Percentiles rank a stretch among this genome's conserved stretches.
Evolutionary conservation across 2,888 invertebrate species (phyloP).

Genomic region (Aleiodes leptofemur): DNA sequence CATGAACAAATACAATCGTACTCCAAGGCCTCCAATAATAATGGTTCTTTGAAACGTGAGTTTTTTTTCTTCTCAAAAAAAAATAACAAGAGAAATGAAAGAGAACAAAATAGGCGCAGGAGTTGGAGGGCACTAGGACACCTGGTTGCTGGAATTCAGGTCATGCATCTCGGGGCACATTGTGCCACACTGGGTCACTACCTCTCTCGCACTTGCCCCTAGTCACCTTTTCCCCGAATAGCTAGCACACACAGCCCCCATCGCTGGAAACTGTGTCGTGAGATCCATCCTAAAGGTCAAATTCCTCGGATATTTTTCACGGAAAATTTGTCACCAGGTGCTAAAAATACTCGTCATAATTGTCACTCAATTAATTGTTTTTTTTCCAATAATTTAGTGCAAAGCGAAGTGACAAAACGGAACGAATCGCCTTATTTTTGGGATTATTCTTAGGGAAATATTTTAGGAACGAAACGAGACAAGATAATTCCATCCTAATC

Average conservation of each 20-base stretch:
- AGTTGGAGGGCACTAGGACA: slow-evolving; percentile 70
- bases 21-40: slow-evolving; percentile 11
- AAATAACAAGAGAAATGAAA: slow-evolving; percentile 8
- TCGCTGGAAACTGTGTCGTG: slow-evolving; percentile 28
- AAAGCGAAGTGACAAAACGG: too few species aligned
- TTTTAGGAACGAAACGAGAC: too few species aligned
- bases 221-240: slow-evolving; percentile 51
- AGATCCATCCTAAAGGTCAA: slow-evolving; percentile 11
- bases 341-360: slow-evolving; percentile 3
- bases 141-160: slow-evolving; percentile 70
- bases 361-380: too few species aligned
- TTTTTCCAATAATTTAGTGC: too few species aligned
- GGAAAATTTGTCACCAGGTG: background rate
- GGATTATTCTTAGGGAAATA: too few species aligned
- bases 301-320: slow-evolving; percentile 26
- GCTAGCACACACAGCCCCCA: background rate
- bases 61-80: background rate
- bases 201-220: slow-evolving; percentile 59
- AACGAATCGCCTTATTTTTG: too few species aligned
- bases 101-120: slow-evolving; percentile 16
- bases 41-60: background rate
- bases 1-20: slow-evolving; percentile 8
- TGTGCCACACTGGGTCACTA: slow-evolving; percentile 70
- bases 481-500: too few species aligned
- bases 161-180: slow-evolving; percentile 74